Evolutionary conservation across 1,140 invertebrate genomes (phyloP).

Genomic region (Hyles euphorbiae): DNA sequence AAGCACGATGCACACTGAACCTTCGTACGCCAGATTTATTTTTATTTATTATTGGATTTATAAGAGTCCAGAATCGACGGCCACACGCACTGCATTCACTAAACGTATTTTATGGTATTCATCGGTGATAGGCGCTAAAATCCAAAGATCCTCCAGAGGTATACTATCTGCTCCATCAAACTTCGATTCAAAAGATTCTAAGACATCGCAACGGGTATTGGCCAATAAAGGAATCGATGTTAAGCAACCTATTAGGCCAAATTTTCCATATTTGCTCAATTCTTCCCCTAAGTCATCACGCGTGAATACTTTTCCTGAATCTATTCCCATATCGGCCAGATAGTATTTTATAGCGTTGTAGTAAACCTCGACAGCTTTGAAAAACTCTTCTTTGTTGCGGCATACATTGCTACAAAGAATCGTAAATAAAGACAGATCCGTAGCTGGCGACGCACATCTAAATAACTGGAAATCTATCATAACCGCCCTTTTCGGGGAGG

Average conservation of each 20-base stretch:
- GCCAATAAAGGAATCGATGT: slow-evolving; percentile 31
- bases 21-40: not conserved
- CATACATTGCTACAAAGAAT: slow-evolving; percentile 22
- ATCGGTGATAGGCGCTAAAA: slow-evolving; percentile 26
- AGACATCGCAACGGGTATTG: slow-evolving; percentile 28
- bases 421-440: slow-evolving; percentile 32
- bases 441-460: slow-evolving; percentile 31
- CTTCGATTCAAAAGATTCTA: slow-evolving; percentile 24
- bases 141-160: slow-evolving; percentile 36
- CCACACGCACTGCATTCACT: slow-evolving; percentile 29
- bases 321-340: slow-evolving; percentile 32
- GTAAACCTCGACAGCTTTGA: slow-evolving; percentile 29
- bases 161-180: slow-evolving; percentile 28
- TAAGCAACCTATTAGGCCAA: slow-evolving; percentile 28
- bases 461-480: slow-evolving; percentile 41
- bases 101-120: slow-evolving; percentile 28
- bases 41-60: slow-evolving; percentile 17
- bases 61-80: slow-evolving; percentile 35
- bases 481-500: slow-evolving; percentile 21
- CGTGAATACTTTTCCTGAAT: slow-evolving; percentile 24
- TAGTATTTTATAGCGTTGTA: slow-evolving; percentile 28
- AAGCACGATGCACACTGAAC: not conserved
- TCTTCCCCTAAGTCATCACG: slow-evolving; percentile 27
- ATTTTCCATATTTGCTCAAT: slow-evolving; percentile 34
- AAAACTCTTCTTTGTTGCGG: slow-evolving; percentile 25